Evolutionary conservation across 2,797 vertebrate species (phyloP).

Genomic region (Saxicola maurus): DNA sequence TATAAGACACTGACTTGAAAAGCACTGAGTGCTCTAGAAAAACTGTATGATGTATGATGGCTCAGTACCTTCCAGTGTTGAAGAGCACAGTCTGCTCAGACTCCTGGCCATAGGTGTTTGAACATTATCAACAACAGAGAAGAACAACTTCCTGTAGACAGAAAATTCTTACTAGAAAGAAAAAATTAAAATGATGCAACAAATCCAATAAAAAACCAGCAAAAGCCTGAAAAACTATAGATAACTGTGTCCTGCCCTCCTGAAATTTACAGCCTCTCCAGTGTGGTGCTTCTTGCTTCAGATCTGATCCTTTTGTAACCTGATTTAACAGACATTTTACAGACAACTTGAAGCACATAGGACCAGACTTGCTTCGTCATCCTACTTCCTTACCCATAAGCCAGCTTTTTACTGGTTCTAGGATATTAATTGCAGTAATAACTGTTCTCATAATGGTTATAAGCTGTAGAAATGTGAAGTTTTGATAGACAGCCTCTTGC

Average conservation of each 20-base stretch:
- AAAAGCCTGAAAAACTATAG: not conserved
- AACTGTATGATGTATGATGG: accelerated
- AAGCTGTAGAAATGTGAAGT: not conserved
- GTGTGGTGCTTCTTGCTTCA: not conserved
- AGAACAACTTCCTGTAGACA: not conserved
- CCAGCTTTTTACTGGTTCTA: not conserved
- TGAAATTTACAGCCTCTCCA: not conserved
- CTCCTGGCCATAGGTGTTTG: not conserved
- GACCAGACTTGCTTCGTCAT: not conserved
- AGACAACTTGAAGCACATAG: not conserved
- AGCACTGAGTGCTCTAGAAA: not conserved
- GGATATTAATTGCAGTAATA: not conserved
- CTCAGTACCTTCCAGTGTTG: not conserved
- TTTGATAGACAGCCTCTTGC: not conserved
- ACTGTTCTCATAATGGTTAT: not conserved
- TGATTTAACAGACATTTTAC: not conserved
- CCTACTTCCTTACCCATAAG: not conserved
- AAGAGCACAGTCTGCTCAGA: not conserved
- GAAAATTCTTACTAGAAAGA: not conserved
- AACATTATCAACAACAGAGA: not conserved
- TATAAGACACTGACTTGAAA: not conserved
- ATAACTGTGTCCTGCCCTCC: not conserved
- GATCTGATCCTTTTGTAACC: not conserved
- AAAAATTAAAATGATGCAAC: not conserved
- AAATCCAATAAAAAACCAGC: not conserved